Base-by-base conservation (phyloP, 2,888 invertebrate species). In the Brachypalpus laphriformis region DNA sequence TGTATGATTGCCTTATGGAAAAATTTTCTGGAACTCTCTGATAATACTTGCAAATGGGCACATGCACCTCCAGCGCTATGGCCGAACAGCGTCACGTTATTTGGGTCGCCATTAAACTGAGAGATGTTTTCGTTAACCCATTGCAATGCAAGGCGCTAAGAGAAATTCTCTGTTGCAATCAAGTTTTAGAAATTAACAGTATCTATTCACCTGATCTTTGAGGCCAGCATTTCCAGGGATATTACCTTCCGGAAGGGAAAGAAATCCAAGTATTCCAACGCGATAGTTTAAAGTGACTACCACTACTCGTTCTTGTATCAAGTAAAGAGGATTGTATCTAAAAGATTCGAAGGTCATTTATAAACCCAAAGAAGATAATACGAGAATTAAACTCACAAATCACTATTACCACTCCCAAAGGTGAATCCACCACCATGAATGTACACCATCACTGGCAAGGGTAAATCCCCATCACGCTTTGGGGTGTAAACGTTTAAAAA, bases 21-120 rank as follows among this genome's bases (percentile, higher is more conserved):
- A 56, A 87, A 82, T 74, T 87, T 86, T 20, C 80, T 82, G 1
- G 89, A 88, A 20, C 74, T 68, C 20, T 75, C 31, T 5, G 87
- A 88, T 0, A 88, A 51, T 1, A 87, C 22, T 70, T 89, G 89
- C 0, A 88, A 28, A 75, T 88, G 87, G 0, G 66, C 75, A 9
- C 87, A 75, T 7, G 81, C 78, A 0, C 78, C 87, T 0, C 89
- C 89, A 34, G 89, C 88, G 57, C 88, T 88, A 47, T 89, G 82
- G 0, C 89, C 89, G 66, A 89, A 88, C 2, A 89, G 45, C 8
- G 88, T 88, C 2, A 89, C 76, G 45, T 88, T 89, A 1, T 76
- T 65, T 0, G 78, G 61, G 92, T 92, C 91, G 91, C 91, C 72
- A 90, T 90, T 89, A 90, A 92, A 87, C 91, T 92, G 81, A 88